Conservation (phyloP, 2,797 vertebrate genomes). For the Hyperoplus immaculatus region DNA sequence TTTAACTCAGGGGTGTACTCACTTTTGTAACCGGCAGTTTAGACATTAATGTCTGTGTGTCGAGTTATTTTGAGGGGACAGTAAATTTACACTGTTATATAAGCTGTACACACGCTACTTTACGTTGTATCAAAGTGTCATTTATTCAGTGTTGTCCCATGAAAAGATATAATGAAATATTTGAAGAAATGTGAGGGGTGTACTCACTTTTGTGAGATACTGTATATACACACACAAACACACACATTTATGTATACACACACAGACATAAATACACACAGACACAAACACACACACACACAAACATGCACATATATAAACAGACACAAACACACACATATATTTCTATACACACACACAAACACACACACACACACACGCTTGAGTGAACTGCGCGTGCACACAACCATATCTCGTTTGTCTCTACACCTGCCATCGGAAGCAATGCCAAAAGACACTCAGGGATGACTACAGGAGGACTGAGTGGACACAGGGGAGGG, state of each 20-base stretch:
- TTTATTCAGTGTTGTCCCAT: too few relatives aligned
- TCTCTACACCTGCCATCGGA: conserved; percentile 71
- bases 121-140: too few relatives aligned
- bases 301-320: conserved; percentile 32
- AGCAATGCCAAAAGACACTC: conserved; percentile 71
- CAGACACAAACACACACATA: conserved; percentile 5
- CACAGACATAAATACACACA: neutral
- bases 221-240: conserved; percentile 33
- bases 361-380: conserved; percentile 19
- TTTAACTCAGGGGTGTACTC: too few relatives aligned
- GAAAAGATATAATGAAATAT: too few relatives aligned
- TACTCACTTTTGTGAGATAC: too few relatives aligned
- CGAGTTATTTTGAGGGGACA: too few relatives aligned
- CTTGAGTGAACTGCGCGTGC: conserved; percentile 33
- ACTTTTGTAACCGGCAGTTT: too few relatives aligned
- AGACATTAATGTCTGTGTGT: too few relatives aligned
- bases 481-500: conserved; percentile 70
- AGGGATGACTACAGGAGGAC: conserved; percentile 69
- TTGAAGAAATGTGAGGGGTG: too few relatives aligned
- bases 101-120: too few relatives aligned
- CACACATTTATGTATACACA: neutral
- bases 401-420: conserved; percentile 53
- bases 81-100: too few relatives aligned
- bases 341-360: conserved; percentile 20
- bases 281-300: conserved; percentile 10